These are phyloP conservation scores for Vollenhovia emeryi DNA, from an alignment of 1,140 invertebrate genomes.

Conservation along the genomic window DNA sequence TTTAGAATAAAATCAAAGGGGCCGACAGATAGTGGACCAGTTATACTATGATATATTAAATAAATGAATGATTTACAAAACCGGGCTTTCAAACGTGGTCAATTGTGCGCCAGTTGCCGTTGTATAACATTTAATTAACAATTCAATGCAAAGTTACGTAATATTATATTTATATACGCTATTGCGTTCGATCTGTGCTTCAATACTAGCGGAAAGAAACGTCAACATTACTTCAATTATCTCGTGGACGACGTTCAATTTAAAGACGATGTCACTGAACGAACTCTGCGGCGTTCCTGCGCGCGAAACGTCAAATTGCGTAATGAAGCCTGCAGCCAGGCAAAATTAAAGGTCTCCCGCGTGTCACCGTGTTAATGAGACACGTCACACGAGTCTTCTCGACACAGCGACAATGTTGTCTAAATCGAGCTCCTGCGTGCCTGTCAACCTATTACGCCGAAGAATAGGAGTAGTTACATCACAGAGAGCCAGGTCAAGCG, in stretches of 20 bases:
- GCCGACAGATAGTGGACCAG: no score
- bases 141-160: no score
- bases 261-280: not conserved
- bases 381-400: not conserved
- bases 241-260: not conserved
- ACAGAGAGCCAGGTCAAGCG: constrained; percentile 17
- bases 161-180: no score
- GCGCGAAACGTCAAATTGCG: not conserved
- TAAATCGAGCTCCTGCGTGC: not conserved
- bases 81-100: no score
- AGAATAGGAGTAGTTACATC: constrained; percentile 14
- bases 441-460: not conserved
- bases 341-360: not conserved
- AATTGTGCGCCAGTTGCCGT: no score
- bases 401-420: not conserved
- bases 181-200: no score
- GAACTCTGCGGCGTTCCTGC: not conserved
- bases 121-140: no score
- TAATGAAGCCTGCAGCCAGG: not conserved
- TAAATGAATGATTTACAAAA: no score
- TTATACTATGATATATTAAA: no score
- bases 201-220: not conserved
- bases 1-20: no score
- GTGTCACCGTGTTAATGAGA: not conserved
- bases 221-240: not conserved